Conservation (phyloP, 2,113 vertebrate species). For the Xiphophorus hellerii region DNA sequence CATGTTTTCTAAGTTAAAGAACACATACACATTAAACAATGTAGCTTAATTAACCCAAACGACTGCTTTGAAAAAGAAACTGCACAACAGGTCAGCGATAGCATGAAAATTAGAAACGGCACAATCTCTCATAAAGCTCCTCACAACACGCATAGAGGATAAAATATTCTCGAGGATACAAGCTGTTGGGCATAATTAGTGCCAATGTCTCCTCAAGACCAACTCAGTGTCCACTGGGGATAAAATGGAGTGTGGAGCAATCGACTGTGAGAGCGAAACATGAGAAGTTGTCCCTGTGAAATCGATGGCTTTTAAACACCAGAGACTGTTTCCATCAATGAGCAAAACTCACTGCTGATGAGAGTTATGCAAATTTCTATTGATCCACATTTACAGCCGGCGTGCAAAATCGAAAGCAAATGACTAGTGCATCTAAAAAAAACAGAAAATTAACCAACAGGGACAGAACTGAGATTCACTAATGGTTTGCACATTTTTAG, state of each 20-base stretch:
- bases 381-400: background rate
- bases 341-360: background rate
- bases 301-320: slow-evolving; percentile 12
- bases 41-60: background rate
- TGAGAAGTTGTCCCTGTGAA: slow-evolving; percentile 4
- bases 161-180: slow-evolving; percentile 4
- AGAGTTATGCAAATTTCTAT: background rate
- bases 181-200: background rate
- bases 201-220: background rate
- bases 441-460: background rate
- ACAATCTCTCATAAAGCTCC: slow-evolving; percentile 1
- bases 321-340: background rate
- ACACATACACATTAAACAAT: background rate
- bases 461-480: background rate
- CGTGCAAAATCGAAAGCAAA: background rate
- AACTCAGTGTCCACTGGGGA: background rate
- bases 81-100: background rate
- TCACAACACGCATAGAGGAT: background rate
- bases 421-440: background rate
- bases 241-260: background rate
- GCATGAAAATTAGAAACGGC: slow-evolving; percentile 14
- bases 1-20: slow-evolving; percentile 12
- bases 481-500: background rate
- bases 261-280: background rate
- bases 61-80: background rate